Percentiles rank a stretch among this genome's conserved stretches.
These are phyloP conservation scores for Branchipolynoe longqiensis DNA, from an alignment of 2,888 invertebrate genomes.

Conservation along the genomic window DNA sequence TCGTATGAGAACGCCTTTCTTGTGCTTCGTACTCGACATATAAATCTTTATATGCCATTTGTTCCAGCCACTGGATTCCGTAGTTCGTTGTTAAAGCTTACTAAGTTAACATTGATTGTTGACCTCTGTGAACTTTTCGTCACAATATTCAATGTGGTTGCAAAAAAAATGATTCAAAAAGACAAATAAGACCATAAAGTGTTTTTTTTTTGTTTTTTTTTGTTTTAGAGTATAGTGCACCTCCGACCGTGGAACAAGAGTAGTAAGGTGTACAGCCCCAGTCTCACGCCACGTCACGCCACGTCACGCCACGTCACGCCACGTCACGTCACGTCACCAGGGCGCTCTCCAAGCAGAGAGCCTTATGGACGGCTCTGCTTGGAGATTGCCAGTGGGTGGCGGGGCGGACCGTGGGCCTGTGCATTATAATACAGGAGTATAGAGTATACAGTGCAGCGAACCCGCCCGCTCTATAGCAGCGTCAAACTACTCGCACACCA, in stretches of 20 bases:
- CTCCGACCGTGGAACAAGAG: conserved; percentile 28
- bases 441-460: conserved; percentile 20
- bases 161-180: conserved; percentile 42
- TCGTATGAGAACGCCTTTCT: conserved; percentile 49
- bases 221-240: background rate
- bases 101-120: conserved; percentile 51
- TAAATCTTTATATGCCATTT: conserved; percentile 44
- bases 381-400: too few relatives aligned
- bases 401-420: too few relatives aligned
- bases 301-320: background rate
- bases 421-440: conserved; percentile 30
- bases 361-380: background rate
- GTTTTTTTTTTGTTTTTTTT: too few relatives aligned
- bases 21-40: conserved; percentile 25
- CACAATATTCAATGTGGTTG: conserved; percentile 56
- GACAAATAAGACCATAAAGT: conserved; percentile 53
- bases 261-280: conserved; percentile 11
- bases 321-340: too few relatives aligned
- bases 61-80: conserved; percentile 54
- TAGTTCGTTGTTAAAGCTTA: conserved; percentile 37
- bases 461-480: background rate
- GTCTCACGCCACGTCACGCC: background rate
- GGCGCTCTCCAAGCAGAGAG: background rate
- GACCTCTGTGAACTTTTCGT: conserved; percentile 55
- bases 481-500: conserved; percentile 6